Base-by-base conservation (phyloP, 1,140 invertebrate species). In the Forficula auricularia region DNA sequence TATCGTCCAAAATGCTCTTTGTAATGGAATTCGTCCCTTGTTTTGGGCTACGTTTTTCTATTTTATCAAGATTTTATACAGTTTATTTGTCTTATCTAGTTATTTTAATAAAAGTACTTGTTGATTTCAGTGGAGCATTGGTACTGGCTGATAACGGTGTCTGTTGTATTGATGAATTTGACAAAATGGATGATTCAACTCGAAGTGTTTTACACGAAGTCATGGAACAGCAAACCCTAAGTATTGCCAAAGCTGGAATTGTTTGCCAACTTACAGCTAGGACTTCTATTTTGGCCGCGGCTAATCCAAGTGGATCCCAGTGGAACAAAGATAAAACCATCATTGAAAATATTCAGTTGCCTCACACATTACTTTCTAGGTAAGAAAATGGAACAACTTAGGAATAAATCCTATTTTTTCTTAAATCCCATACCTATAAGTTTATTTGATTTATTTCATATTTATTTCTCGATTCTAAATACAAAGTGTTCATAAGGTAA, bases 171-270 rank as follows among this genome's bases (percentile, higher is more conserved):
- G 95, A 99, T 59, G 95, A 98, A 66, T 98, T 99, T 65, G 96
- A 99, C 57, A 98, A 99, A 69, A 99, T 99, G 96, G 95, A 98
- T 60, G 71, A 72, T 1, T 76, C 78, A 45, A 95, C 99, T 72
- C 94, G 98, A 63, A 92, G 98, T 4, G 95, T 96, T 19, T 98
- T 97, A 57, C 95, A 99, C 63, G 96, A 99, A 70, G 96, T 95
- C 37, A 99, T 99, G 96, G 96, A 99, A 72, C 96, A 99, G 58
- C 96, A 99, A 64, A 98, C 95, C 0, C 98, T 99, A 56, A 96
- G 92, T 1, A 77, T 99, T 40, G 94, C 96, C 0, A 98, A 98
- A 66, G 75, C n/a, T 13, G 15, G 15, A n/a, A 35, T 14, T 4
- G 4, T 6, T 4, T 6, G 4, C 4, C 4, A 4, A 35, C n/a